Evolutionary conservation across 2,797 vertebrate species (phyloP).

Genomic region (Tokudaia muenninki): DNA sequence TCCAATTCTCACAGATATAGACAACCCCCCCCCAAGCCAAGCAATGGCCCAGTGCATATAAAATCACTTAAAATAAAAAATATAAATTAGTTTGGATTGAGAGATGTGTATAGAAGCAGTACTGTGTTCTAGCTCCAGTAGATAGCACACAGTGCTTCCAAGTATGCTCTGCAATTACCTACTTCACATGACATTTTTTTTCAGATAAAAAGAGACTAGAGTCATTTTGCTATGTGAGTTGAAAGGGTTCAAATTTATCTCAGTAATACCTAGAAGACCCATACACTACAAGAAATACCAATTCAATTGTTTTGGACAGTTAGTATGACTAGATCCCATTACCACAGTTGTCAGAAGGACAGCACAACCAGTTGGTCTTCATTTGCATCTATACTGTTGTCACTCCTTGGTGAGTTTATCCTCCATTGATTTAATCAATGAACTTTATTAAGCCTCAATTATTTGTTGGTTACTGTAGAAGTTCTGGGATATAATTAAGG

Average conservation of each 20-base stretch:
- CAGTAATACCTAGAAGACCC: background rate
- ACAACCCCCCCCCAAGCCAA: background rate
- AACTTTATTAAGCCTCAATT: background rate
- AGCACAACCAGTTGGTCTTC: background rate
- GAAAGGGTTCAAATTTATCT: background rate
- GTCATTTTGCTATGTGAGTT: background rate
- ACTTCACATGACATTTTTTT: conserved; percentile 1
- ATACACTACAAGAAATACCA: background rate
- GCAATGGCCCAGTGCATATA: background rate
- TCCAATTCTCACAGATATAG: background rate
- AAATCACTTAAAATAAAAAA: background rate
- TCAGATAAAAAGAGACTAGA: background rate
- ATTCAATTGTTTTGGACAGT: background rate
- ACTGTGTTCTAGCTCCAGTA: background rate
- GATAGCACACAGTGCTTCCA: background rate
- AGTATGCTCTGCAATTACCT: background rate
- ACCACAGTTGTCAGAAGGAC: background rate
- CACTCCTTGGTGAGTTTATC: background rate
- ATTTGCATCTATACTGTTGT: background rate
- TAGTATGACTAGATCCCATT: background rate
- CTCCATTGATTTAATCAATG: background rate
- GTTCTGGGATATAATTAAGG: background rate
- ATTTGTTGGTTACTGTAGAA: background rate
- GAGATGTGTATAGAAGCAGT: background rate
- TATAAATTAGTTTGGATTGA: background rate